Evolutionary conservation across 2,888 invertebrate genomes (phyloP).

Genomic region (Brachyptera putata): DNA sequence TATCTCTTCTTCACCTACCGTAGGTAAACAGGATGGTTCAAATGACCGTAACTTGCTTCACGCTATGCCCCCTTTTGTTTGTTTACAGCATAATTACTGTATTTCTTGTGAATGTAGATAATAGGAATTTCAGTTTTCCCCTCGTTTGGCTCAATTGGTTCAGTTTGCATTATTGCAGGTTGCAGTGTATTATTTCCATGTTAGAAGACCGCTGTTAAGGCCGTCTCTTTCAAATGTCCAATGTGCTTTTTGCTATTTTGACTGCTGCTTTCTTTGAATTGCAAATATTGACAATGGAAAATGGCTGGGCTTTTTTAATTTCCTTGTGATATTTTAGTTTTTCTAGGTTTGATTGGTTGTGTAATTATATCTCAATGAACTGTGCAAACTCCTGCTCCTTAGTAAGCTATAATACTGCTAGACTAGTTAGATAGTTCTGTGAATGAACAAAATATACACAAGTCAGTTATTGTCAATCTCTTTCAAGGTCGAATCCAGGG

Average conservation of each 20-base stretch:
- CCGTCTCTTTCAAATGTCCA: neutral
- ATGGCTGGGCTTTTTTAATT: slow-evolving; percentile 6
- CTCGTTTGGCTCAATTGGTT: neutral
- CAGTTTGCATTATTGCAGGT: neutral
- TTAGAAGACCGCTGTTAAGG: neutral
- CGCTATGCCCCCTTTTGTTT: slow-evolving; percentile 19
- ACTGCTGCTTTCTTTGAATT: slow-evolving; percentile 17
- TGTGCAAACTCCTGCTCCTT: slow-evolving; percentile 19
- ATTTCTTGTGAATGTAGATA: slow-evolving; percentile 2
- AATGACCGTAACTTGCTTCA: slow-evolving; percentile 11
- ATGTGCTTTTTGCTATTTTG: neutral
- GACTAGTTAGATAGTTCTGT: too few relatives aligned
- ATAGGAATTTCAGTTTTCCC: neutral
- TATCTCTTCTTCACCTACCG: slow-evolving; percentile 23
- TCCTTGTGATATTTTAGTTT: slow-evolving; percentile 3
- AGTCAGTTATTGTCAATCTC: neutral
- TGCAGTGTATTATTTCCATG: neutral
- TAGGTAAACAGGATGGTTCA: slow-evolving; percentile 26
- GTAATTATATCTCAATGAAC: neutral
- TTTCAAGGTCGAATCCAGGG: slow-evolving; percentile 78
- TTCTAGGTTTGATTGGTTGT: slow-evolving; percentile 10
- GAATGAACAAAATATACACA: neutral
- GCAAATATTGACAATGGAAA: neutral
- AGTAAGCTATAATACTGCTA: slow-evolving; percentile 19
- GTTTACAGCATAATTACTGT: slow-evolving; percentile 11